Conservation (phyloP, 2,113 vertebrate species). For the Rhea americana region DNA sequence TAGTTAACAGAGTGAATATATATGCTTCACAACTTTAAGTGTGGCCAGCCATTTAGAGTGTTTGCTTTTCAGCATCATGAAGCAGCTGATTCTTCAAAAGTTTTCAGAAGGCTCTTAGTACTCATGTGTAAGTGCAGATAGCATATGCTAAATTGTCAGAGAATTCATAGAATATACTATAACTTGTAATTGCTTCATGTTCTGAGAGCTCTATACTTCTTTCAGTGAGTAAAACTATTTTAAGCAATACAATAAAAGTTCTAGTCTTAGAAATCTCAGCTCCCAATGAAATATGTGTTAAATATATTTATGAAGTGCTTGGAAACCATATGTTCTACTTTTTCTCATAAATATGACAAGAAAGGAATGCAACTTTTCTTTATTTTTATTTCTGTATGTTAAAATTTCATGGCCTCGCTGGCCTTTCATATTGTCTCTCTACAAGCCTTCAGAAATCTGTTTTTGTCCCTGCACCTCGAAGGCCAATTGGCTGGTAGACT, state of each 20-base stretch:
- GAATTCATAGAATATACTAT: neutral
- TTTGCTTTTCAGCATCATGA: neutral
- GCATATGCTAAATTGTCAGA: neutral
- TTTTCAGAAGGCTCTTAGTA: neutral
- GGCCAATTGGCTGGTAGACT: conserved; percentile 72
- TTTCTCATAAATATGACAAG: conserved; percentile 33
- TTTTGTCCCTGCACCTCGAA: conserved; percentile 66
- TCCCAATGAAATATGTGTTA: conserved; percentile 14
- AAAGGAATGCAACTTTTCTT: conserved; percentile 5
- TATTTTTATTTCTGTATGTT: neutral
- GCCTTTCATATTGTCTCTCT: conserved; percentile 58
- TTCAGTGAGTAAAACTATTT: conserved; percentile 27
- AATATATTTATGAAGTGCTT: neutral
- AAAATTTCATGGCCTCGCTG: conserved; percentile 54
- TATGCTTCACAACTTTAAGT: neutral
- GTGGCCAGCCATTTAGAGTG: neutral
- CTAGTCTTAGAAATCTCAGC: conserved; percentile 15
- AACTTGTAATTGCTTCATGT: neutral
- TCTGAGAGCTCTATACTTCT: neutral
- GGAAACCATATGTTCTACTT: neutral
- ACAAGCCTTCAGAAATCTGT: conserved; percentile 72
- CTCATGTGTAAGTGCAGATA: neutral
- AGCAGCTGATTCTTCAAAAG: neutral
- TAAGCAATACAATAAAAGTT: conserved; percentile 18
- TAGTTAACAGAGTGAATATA: neutral